Base-by-base conservation (phyloP, 2,888 invertebrate genomes). In the Papilio demoleus region DNA sequence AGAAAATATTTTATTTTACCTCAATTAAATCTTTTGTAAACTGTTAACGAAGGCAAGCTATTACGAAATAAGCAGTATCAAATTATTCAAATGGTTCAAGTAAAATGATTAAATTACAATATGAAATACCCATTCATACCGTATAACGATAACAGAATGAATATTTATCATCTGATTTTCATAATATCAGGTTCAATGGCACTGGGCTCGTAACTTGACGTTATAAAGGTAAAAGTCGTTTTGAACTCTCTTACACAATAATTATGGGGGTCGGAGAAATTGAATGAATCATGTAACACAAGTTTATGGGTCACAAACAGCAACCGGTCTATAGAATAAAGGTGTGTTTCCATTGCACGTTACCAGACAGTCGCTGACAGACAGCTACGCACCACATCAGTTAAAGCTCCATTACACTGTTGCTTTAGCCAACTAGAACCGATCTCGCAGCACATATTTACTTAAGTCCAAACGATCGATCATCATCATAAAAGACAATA, bases 281-380 rank as follows among this genome's bases (percentile, higher is more conserved):
- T 76, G 70, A 74, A 74, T 74, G 74, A 71, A 71, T 72, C 62
- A 76, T 59, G 69, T 72, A 74, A 73, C 65, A 36, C 24, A 59
- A 24, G n/a, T 24, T 60, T 50, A 22, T 66, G 59, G 19, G 58
- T 56, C 47, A 63, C 58, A 34, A 58, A 71, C 50, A 59, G 42
- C 19, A 56, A 70, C 72, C 70, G 71, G 73, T 72, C 65, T 63
- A 31, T 45, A 45, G 19, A 19, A 9, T 45, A 45, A 45, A 45
- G 42, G 42, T 2, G 42, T 8, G 9, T 19, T 45, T 45, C 42
- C 42, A 45, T 9, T 17, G 14, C 8, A 8, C 1, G 42, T 45
- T 5, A 40, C 8, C n/a, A n/a, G 12, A 17, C 1, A 6, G 42
- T 19, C 3, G 19, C 0, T 6, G 0, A 1, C 9, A 19, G 42